These are phyloP conservation scores for Notodonta dromedarius DNA, from an alignment of 2,888 invertebrate genomes.

Conservation along the genomic window DNA sequence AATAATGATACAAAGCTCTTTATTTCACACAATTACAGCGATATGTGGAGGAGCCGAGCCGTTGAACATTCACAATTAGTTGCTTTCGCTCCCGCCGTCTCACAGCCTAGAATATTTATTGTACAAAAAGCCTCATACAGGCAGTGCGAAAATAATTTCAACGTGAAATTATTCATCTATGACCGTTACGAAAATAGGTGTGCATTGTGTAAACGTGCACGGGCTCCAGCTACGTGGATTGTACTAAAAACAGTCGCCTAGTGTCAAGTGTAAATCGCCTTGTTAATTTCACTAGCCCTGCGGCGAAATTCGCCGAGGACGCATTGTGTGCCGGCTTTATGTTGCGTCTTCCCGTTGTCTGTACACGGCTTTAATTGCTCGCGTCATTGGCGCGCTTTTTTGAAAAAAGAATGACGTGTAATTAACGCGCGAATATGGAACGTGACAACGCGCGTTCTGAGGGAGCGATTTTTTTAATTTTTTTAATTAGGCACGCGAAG, in stretches of 20 bases:
- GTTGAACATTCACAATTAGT: slow-evolving; percentile 54
- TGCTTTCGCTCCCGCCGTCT: slow-evolving; percentile 40
- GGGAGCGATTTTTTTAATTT: slow-evolving; percentile 74
- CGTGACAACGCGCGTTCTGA: slow-evolving; percentile 82
- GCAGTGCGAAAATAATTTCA: slow-evolving; percentile 31
- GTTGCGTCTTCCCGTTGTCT: slow-evolving; percentile 83
- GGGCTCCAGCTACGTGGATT: slow-evolving; percentile 59
- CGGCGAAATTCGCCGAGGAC: slow-evolving; percentile 84
- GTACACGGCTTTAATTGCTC: slow-evolving; percentile 83
- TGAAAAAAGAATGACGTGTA: slow-evolving; percentile 84
- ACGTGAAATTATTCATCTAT: slow-evolving; percentile 37
- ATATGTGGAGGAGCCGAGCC: slow-evolving; percentile 61
- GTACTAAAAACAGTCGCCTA: slow-evolving; percentile 77
- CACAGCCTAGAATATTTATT: slow-evolving; percentile 52
- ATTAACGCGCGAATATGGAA: slow-evolving; percentile 84
- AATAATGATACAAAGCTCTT: slow-evolving; percentile 77
- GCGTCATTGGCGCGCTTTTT: slow-evolving; percentile 83
- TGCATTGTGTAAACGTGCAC: slow-evolving; percentile 51
- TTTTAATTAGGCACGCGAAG: slow-evolving; percentile 76
- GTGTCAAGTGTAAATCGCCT: slow-evolving; percentile 85
- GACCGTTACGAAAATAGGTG: slow-evolving; percentile 50
- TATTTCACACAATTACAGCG: slow-evolving; percentile 78
- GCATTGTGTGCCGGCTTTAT: slow-evolving; percentile 83
- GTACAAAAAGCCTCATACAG: slow-evolving; percentile 17
- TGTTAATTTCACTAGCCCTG: slow-evolving; percentile 83